Evolutionary conservation across 2,797 vertebrate genomes (phyloP).

Genomic region (Lepidocolaptes lacrymiger): DNA sequence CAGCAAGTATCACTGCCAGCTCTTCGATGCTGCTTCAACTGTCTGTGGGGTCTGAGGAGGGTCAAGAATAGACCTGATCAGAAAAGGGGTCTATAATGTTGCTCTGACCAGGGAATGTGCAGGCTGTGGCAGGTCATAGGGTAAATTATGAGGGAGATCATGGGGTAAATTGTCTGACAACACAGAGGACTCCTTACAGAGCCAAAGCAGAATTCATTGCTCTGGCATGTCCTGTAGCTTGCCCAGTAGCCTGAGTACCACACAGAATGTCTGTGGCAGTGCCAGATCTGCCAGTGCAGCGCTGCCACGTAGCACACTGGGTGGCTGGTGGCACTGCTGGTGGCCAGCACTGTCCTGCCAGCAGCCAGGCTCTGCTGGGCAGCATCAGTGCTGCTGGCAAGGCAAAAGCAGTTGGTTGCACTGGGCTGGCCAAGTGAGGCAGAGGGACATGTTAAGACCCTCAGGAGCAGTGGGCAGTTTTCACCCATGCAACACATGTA

Average conservation of each 20-base stretch:
- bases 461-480: background rate
- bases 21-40: background rate
- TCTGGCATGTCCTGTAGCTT: background rate
- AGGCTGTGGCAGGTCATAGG: background rate
- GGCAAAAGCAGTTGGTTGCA: rapidly evolving
- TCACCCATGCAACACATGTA: rapidly evolving
- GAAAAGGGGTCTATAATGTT: background rate
- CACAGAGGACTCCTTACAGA: background rate
- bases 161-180: background rate
- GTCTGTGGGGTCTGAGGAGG: rapidly evolving
- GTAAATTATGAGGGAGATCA: background rate
- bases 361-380: background rate
- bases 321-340: background rate
- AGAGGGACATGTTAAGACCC: background rate
- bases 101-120: rapidly evolving
- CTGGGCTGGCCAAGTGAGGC: background rate
- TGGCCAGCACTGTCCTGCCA: background rate
- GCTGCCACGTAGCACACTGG: rapidly evolving
- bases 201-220: background rate
- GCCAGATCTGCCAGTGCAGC: background rate
- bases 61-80: background rate
- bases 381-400: no score
- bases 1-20: background rate
- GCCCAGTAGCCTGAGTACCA: rapidly evolving
- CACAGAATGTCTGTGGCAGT: rapidly evolving